Evolutionary conservation across 2,797 vertebrate genomes (phyloP).

Genomic region (Rachycentron canadum): DNA sequence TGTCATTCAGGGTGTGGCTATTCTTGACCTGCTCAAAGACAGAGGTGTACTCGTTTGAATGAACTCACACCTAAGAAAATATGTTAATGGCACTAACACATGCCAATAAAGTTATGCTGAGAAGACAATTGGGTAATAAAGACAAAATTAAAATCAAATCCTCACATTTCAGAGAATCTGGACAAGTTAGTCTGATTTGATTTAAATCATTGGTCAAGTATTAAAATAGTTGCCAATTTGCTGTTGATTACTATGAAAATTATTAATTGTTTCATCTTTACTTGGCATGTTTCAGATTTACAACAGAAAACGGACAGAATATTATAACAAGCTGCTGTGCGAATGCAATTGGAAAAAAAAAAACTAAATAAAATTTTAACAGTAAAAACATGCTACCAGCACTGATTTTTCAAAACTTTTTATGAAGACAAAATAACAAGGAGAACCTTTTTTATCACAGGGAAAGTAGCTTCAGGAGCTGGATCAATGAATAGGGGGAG

Average conservation of each 20-base stretch:
- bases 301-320: not conserved
- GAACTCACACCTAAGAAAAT: not conserved
- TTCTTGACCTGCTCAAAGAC: slow-evolving; percentile 17
- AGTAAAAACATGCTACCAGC: not conserved
- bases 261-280: no score
- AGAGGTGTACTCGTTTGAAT: slow-evolving; percentile 1
- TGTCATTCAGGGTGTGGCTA: slow-evolving; percentile 49
- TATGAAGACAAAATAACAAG: slow-evolving; percentile 1
- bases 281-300: no score
- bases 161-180: no score
- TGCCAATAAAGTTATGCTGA: not conserved
- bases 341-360: not conserved
- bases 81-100: not conserved
- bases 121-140: not conserved
- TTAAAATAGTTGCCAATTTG: not conserved
- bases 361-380: not conserved
- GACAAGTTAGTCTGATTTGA: no score
- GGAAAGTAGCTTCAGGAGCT: not conserved
- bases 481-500: not conserved
- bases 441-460: not conserved
- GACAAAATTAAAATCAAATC: no score
- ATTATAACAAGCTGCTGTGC: not conserved
- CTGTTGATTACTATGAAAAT: not conserved
- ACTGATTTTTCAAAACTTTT: not conserved
- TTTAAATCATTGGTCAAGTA: no score